Evolutionary conservation across 2,797 vertebrate genomes (phyloP).

Genomic region (Malurus splendens): DNA sequence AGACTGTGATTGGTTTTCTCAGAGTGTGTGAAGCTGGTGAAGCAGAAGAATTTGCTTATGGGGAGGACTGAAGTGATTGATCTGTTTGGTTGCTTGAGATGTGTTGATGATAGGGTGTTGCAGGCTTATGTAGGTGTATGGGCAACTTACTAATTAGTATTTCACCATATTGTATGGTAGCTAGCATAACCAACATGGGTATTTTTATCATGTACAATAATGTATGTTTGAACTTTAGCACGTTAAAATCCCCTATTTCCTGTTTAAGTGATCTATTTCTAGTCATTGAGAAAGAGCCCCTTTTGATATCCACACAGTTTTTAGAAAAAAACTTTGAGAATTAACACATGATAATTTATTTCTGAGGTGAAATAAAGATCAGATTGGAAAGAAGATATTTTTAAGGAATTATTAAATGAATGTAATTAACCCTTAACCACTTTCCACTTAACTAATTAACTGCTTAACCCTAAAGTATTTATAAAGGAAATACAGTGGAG

Average conservation of each 20-base stretch:
- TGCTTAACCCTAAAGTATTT: not conserved
- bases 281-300: not conserved
- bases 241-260: not conserved
- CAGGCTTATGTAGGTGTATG: not conserved
- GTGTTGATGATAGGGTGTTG: not conserved
- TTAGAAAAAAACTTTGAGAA: not conserved
- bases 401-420: not conserved
- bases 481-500: not conserved
- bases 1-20: conserved; percentile 3
- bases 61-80: conserved; percentile 1
- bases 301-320: not conserved
- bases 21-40: not conserved
- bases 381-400: not conserved
- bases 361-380: conserved; percentile 3
- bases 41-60: conserved; percentile 6
- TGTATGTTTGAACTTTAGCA: not conserved
- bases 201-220: not conserved
- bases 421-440: conserved; percentile 16
- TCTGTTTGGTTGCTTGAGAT: conserved; percentile 11
- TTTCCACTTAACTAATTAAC: conserved; percentile 19
- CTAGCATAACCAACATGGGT: not conserved
- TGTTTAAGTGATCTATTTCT: conserved; percentile 10
- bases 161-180: not conserved
- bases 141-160: not conserved
- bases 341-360: not conserved